phyloP scores from a whole-genome alignment of 2,888 invertebrate genomes.

The Xestia c-nigrum region DNA sequence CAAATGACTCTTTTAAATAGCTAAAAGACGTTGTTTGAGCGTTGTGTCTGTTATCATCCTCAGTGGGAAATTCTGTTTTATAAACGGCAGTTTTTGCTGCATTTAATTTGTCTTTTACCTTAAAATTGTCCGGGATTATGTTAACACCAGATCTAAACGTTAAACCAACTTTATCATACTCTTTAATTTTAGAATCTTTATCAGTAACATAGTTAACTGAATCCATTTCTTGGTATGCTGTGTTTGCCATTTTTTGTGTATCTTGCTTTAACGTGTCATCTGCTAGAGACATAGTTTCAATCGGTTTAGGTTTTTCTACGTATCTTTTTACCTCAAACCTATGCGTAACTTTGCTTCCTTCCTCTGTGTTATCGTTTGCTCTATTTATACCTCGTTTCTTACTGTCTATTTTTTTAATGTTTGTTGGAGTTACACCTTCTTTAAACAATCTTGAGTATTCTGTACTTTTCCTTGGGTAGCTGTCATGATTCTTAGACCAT shows the following conservation, averaged over 20 bases:
- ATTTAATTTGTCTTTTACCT: too few relatives aligned
- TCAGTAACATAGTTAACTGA: not conserved
- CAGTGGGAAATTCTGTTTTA: too few relatives aligned
- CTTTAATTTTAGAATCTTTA: not conserved
- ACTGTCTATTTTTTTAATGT: not conserved
- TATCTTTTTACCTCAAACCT: not conserved
- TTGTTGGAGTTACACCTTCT: not conserved
- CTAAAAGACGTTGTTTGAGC: not conserved
- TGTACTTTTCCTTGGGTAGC: not conserved
- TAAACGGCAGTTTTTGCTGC: too few relatives aligned
- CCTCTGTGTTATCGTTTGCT: too few relatives aligned
- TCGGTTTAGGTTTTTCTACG: not conserved
- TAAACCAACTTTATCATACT: not conserved
- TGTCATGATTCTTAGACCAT: not conserved
- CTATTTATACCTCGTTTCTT: too few relatives aligned
- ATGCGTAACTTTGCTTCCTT: not conserved
- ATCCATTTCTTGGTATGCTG: not conserved
- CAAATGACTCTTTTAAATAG: constrained; percentile 11
- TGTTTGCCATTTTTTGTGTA: not conserved
- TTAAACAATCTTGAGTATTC: not conserved
- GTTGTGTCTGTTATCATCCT: not conserved
- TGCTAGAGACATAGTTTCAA: not conserved
- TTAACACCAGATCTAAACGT: too few relatives aligned
- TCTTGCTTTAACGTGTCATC: not conserved
- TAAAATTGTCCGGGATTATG: too few relatives aligned